Percentiles rank a stretch among this genome's conserved stretches.
Evolutionary conservation across 2,888 invertebrate genomes (phyloP).

Genomic region (Eupithecia dodoneata): DNA sequence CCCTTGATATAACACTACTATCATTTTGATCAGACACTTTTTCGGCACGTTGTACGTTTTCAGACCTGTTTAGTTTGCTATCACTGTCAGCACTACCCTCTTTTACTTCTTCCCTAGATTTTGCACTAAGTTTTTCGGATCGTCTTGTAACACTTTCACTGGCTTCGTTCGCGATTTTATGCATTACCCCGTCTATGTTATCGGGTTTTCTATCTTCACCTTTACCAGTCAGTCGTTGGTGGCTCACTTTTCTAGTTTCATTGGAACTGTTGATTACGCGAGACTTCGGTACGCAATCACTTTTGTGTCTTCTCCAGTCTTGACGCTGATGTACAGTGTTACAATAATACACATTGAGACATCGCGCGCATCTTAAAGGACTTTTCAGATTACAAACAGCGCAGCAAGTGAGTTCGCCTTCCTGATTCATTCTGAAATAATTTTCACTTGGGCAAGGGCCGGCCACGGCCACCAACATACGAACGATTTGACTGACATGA

Average conservation of each 20-base stretch:
- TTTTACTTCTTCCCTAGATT: slow-evolving; percentile 61
- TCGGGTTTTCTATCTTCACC: slow-evolving; percentile 51
- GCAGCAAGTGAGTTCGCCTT: slow-evolving; percentile 79
- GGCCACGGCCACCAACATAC: slow-evolving; percentile 54
- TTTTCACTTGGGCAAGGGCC: slow-evolving; percentile 57
- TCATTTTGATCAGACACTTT: slow-evolving; percentile 52
- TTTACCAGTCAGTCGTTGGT: slow-evolving; percentile 59
- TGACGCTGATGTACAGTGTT: slow-evolving; percentile 90
- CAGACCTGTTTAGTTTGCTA: slow-evolving; percentile 62
- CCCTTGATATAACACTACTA: slow-evolving; percentile 77
- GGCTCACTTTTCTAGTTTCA: slow-evolving; percentile 55
- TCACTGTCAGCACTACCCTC: slow-evolving; percentile 63
- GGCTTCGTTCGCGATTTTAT: slow-evolving; percentile 49
- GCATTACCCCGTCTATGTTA: slow-evolving; percentile 45
- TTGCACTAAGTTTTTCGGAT: slow-evolving; percentile 63
- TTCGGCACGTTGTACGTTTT: slow-evolving; percentile 55
- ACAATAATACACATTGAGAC: slow-evolving; percentile 90
- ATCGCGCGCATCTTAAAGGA: slow-evolving; percentile 89
- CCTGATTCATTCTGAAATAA: slow-evolving; percentile 80
- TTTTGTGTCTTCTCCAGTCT: slow-evolving; percentile 91
- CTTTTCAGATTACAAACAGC: slow-evolving; percentile 86
- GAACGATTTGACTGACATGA: slow-evolving; percentile 48
- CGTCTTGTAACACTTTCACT: slow-evolving; percentile 58
- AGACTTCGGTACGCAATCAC: slow-evolving; percentile 81
- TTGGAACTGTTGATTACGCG: slow-evolving; percentile 63